Conservation (phyloP, 2,113 vertebrate genomes). For the Solea solea region DNA sequence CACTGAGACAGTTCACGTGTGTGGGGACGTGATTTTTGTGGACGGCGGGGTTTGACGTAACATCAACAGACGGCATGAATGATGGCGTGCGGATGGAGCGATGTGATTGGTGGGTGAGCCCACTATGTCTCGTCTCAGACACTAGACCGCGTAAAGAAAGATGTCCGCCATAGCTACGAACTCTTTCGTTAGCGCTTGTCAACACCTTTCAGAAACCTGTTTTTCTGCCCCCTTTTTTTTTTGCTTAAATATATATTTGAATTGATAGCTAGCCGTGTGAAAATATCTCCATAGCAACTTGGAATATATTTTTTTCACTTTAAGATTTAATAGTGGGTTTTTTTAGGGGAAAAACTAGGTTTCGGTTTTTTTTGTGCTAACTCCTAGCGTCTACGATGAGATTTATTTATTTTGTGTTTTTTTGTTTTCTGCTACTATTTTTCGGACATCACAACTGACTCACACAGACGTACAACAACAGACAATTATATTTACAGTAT, state of each 20-base stretch:
- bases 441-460: constrained; percentile 66
- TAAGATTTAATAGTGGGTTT: too few species aligned
- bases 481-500: constrained; percentile 65
- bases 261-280: constrained; percentile 5
- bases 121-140: background rate
- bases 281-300: background rate
- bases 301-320: constrained; percentile 16
- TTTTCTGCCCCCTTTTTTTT: background rate
- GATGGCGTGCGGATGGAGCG: constrained; percentile 39
- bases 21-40: too few species aligned
- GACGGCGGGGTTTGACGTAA: background rate
- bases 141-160: constrained; percentile 30
- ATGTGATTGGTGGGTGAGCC: constrained; percentile 40
- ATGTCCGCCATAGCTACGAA: background rate
- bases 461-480: constrained; percentile 61
- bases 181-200: constrained; percentile 27
- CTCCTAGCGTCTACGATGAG: constrained; percentile 16
- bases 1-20: too few species aligned
- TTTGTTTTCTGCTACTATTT: constrained; percentile 57
- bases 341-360: background rate
- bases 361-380: constrained; percentile 21
- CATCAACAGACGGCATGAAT: constrained; percentile 37
- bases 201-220: constrained; percentile 34
- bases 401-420: constrained; percentile 33
- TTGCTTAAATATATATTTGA: background rate